Conservation (phyloP, 2,797 vertebrate genomes). For the Holocentrus rufus region DNA sequence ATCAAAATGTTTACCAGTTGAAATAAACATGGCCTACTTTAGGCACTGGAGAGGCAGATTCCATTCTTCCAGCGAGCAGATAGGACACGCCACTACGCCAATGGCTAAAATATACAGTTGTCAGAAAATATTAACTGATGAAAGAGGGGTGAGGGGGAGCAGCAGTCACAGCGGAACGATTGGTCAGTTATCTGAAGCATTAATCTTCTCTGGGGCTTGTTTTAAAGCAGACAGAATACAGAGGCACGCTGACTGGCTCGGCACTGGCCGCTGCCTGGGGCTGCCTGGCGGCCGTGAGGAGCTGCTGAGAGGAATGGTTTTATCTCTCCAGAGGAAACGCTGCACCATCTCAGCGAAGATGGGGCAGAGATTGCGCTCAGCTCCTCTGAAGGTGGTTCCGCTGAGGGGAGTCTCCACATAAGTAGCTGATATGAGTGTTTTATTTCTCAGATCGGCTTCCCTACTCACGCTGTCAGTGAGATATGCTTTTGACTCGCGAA, state of each 20-base stretch:
- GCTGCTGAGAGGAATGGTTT: conserved; percentile 73
- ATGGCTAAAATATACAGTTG: conserved; percentile 87
- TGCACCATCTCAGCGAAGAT: conserved; percentile 73
- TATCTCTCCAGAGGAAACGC: conserved; percentile 76
- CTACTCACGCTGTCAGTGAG: conserved; percentile 60
- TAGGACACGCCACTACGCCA: conserved; percentile 80
- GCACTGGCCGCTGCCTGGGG: conserved; percentile 54
- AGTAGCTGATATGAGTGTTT: conserved; percentile 74
- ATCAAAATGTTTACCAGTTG: conserved; percentile 87
- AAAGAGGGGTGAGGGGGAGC: conserved; percentile 75
- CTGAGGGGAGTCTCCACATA: conserved; percentile 62
- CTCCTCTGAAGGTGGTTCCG: conserved; percentile 61
- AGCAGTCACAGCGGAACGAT: conserved; percentile 76
- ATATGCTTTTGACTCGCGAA: conserved; percentile 65
- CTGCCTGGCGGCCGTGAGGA: conserved; percentile 62
- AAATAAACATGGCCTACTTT: conserved; percentile 85
- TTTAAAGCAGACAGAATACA: conserved; percentile 82
- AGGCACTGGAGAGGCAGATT: conserved; percentile 79
- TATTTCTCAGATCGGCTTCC: conserved; percentile 60
- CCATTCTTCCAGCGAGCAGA: conserved; percentile 77
- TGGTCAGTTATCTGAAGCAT: conserved; percentile 84
- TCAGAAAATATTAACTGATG: conserved; percentile 87
- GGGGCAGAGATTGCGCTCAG: conserved; percentile 62
- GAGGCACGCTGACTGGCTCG: conserved; percentile 73
- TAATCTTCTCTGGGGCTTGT: conserved; percentile 81